Percentiles rank a stretch among this genome's conserved stretches.
Evolutionary conservation across 2,888 invertebrate species (phyloP).

Genomic region (Stenoptilia bipunctidactyla): DNA sequence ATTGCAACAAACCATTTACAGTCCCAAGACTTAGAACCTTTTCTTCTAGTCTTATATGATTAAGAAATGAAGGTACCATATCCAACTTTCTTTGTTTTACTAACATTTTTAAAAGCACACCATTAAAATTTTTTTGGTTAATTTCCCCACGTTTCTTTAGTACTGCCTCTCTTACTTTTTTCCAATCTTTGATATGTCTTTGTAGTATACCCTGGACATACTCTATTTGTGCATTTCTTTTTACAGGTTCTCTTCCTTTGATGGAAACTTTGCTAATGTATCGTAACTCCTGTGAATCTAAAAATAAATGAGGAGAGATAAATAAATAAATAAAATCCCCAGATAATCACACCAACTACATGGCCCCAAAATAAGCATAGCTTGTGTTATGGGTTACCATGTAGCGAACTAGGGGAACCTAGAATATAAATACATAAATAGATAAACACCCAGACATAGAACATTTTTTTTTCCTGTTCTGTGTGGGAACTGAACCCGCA

Average conservation of each 20-base stretch:
- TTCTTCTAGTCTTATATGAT: conserved; percentile 59
- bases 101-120: conserved; percentile 69
- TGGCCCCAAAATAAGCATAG: no score
- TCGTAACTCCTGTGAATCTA: no score
- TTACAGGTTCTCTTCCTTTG: background rate
- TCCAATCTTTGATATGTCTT: conserved; percentile 41
- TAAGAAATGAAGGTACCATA: conserved; percentile 69
- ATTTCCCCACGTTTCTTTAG: conserved; percentile 40
- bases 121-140: conserved; percentile 70
- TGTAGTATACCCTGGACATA: conserved; percentile 31
- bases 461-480: no score
- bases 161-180: conserved; percentile 42
- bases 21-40: conserved; percentile 69
- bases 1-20: conserved; percentile 66
- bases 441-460: no score
- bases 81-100: conserved; percentile 42
- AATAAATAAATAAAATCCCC: no score
- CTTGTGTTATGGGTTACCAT: no score
- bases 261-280: background rate
- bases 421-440: no score
- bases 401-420: no score
- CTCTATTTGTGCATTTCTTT: conserved; percentile 29
- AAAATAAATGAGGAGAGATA: no score
- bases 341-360: no score
- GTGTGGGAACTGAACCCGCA: no score